Evolutionary conservation across 2,797 vertebrate species (phyloP).

Genomic region (Echiichthys vipera): DNA sequence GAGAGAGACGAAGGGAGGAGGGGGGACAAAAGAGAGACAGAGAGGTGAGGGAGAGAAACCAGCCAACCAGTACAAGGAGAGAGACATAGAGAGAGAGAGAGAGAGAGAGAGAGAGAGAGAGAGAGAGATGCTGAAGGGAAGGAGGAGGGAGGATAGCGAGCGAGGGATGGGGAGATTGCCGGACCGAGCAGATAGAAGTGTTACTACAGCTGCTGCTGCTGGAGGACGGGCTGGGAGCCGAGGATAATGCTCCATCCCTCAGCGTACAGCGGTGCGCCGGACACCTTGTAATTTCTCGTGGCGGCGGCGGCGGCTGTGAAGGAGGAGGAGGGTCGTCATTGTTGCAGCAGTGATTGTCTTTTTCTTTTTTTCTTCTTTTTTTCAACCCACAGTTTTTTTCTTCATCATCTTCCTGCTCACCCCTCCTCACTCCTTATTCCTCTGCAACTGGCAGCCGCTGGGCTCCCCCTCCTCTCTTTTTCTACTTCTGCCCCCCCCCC

Average conservation of each 20-base stretch:
- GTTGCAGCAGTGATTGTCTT: constrained; percentile 71
- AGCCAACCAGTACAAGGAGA: constrained; percentile 78
- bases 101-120: constrained; percentile 53
- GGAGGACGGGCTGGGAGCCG: constrained; percentile 71
- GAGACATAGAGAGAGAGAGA: constrained; percentile 68
- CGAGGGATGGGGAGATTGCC: constrained; percentile 72
- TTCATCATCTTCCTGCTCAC: constrained; percentile 59
- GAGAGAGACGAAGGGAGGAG: constrained; percentile 46
- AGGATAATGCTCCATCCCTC: constrained; percentile 78
- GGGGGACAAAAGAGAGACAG: constrained; percentile 38
- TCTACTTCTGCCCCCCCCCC: constrained; percentile 55
- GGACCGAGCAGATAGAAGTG: constrained; percentile 80
- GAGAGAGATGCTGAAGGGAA: constrained; percentile 61
- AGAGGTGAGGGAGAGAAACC: constrained; percentile 59
- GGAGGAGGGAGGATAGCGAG: constrained; percentile 64
- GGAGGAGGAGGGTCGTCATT: constrained; percentile 56
- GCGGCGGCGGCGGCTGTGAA: constrained; percentile 20
- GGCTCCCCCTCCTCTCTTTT: constrained; percentile 55
- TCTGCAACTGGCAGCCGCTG: constrained; percentile 72
- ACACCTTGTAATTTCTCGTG: constrained; percentile 68
- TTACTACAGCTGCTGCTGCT: constrained; percentile 83
- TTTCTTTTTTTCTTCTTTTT: constrained; percentile 31
- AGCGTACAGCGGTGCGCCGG: constrained; percentile 58
- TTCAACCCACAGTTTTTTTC: constrained; percentile 55
- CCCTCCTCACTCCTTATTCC: constrained; percentile 61